phyloP scores from a whole-genome alignment of 1,140 invertebrate genomes.

The Saccostrea glomerata region DNA sequence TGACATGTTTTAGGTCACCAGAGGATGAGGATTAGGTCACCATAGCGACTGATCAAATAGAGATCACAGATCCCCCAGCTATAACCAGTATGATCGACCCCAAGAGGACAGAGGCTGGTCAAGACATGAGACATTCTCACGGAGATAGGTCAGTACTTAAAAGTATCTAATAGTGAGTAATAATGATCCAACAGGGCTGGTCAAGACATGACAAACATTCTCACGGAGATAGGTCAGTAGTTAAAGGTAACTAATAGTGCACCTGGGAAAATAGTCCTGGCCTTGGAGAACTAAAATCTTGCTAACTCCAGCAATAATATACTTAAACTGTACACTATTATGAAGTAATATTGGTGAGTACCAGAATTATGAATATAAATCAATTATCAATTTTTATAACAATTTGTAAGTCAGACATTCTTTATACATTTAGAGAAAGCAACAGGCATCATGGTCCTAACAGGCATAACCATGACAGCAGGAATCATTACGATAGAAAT shows the following conservation, averaged over 20 bases:
- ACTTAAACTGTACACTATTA: no score
- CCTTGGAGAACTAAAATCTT: no score
- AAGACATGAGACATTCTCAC: constrained; percentile 28
- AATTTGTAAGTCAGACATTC: no score
- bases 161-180: no score
- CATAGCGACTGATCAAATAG: constrained; percentile 47
- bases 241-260: no score
- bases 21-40: constrained; percentile 21
- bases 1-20: neutral
- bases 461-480: neutral
- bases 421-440: neutral
- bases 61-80: constrained; percentile 40
- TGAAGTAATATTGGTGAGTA: no score
- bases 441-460: neutral
- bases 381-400: no score
- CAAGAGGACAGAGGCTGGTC: constrained; percentile 41
- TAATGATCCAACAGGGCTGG: neutral
- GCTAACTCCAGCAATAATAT: no score
- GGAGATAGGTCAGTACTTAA: no score
- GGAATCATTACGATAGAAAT: neutral
- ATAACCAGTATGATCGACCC: constrained; percentile 42
- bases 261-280: no score
- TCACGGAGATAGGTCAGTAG: neutral
- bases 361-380: no score
- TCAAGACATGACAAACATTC: constrained; percentile 35